Conservation (phyloP, 2,888 invertebrate species). For the Spisula solida region DNA sequence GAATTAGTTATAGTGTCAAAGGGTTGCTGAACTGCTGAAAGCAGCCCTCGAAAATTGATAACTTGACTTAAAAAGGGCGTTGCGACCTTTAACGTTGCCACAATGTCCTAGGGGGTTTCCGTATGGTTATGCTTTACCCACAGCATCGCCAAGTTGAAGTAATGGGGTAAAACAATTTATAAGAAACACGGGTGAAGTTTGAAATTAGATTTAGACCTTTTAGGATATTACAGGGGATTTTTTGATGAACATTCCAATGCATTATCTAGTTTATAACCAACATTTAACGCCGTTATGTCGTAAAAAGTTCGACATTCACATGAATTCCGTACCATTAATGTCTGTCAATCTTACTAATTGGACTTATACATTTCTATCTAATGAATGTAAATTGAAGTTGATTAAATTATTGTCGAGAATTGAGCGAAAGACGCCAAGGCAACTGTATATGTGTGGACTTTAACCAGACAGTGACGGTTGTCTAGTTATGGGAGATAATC, state of each 20-base stretch:
- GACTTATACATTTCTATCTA: not conserved
- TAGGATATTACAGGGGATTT: not conserved
- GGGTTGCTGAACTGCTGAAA: no score
- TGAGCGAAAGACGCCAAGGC: not conserved
- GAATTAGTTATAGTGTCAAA: no score
- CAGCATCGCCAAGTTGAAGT: no score
- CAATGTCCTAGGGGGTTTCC: no score
- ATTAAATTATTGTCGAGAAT: constrained; percentile 1
- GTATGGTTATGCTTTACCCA: no score
- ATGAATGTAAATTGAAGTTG: constrained; percentile 14
- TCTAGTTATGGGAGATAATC: not conserved
- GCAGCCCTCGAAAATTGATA: no score
- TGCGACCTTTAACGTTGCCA: no score
- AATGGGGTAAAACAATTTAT: no score
- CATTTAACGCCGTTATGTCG: not conserved
- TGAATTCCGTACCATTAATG: not conserved
- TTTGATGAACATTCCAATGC: not conserved
- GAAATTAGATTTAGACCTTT: not conserved
- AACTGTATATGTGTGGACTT: not conserved
- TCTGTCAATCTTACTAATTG: not conserved
- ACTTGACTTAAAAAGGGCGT: no score
- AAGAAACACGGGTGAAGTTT: not conserved
- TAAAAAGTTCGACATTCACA: not conserved
- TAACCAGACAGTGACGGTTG: not conserved
- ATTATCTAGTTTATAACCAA: not conserved